These are phyloP conservation scores for Caenorhabditis sp. DNA, from an alignment of 2,888 invertebrate species.

Conservation along the genomic window DNA sequence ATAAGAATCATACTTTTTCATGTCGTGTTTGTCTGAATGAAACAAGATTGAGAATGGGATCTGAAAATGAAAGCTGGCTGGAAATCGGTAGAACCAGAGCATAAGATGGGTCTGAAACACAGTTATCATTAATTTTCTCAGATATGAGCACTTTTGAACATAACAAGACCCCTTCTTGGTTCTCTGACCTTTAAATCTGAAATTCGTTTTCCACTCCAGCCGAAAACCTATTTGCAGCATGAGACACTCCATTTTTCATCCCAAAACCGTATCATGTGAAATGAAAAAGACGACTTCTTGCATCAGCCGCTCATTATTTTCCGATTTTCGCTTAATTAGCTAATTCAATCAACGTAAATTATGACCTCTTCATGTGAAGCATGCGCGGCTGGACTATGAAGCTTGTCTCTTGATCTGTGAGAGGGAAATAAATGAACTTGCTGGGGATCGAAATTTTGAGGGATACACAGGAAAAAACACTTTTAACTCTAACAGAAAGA, in stretches of 20 bases:
- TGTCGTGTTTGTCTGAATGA: no score
- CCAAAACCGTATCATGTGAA: neutral
- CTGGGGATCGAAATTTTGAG: neutral
- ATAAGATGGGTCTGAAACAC: no score
- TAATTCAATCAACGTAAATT: conserved; percentile 37
- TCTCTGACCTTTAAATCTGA: neutral
- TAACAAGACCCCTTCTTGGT: neutral
- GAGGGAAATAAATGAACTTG: neutral
- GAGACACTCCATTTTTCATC: neutral
- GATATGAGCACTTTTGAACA: neutral
- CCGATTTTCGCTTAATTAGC: conserved; percentile 19
- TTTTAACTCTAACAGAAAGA: no score
- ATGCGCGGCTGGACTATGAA: neutral
- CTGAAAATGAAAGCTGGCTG: neutral
- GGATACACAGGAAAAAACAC: neutral
- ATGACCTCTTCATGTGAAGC: neutral
- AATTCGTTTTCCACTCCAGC: no score
- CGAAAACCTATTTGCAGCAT: neutral
- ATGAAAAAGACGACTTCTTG: conserved; percentile 29
- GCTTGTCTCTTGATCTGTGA: neutral
- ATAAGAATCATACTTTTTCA: neutral
- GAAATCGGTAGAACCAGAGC: no score
- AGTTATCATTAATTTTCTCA: no score
- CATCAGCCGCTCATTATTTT: conserved; percentile 38
- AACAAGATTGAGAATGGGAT: neutral